phyloP scores from a whole-genome alignment of 2,113 vertebrate genomes.

The Ariopsis seemanni region DNA sequence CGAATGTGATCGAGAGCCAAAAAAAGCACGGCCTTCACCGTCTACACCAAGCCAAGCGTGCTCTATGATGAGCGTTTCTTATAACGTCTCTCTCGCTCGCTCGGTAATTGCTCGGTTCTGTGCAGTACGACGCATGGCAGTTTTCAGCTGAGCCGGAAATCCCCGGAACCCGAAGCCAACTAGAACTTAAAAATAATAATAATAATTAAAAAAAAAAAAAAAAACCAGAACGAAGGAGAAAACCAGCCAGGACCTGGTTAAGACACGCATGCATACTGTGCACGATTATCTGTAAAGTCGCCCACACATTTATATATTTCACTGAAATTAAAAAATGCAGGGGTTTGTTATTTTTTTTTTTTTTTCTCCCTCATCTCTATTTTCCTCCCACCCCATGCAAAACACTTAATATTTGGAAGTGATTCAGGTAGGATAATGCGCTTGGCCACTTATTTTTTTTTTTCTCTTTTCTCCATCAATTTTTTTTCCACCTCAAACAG shows the following conservation, averaged over 20 bases:
- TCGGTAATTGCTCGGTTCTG: conserved; percentile 78
- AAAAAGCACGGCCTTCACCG: conserved; percentile 8
- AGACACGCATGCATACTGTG: conserved; percentile 91
- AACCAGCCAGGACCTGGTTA: conserved; percentile 83
- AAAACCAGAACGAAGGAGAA: background rate
- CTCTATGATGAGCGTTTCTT: background rate
- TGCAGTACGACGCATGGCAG: conserved; percentile 96
- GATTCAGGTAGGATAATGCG: conserved; percentile 77
- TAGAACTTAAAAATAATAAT: conserved; percentile 70
- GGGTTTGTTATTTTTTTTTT: conserved; percentile 51
- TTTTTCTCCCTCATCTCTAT: conserved; percentile 35
- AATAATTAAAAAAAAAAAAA: background rate
- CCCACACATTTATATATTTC: conserved; percentile 74
- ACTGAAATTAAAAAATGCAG: conserved; percentile 64
- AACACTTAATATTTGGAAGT: conserved; percentile 75
- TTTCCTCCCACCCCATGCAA: conserved; percentile 73
- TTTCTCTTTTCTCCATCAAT: background rate
- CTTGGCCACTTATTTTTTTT: conserved; percentile 47
- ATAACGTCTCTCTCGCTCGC: conserved; percentile 61
- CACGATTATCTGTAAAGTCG: conserved; percentile 83
- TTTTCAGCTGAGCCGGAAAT: conserved; percentile 95
- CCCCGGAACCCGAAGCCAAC: conserved; percentile 84
- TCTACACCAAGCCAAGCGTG: conserved; percentile 27
- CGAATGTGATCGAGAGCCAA: conserved; percentile 66
- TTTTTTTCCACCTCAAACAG: conserved; percentile 59